Conservation (phyloP, 2,113 vertebrate genomes). For the Saimiri boliviensis region DNA sequence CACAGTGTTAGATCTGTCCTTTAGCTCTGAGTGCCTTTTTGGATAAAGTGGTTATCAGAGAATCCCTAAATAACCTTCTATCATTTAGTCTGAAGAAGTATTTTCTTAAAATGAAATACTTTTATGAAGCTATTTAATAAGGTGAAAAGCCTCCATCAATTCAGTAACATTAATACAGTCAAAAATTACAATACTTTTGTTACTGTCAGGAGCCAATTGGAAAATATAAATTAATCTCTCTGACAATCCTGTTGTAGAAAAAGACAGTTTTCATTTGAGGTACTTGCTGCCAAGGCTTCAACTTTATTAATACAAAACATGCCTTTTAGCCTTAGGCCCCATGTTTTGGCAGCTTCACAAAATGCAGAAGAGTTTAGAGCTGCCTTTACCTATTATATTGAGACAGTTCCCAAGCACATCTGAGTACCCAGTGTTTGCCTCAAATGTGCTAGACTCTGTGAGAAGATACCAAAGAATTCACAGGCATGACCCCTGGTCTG, state of each 20-base stretch:
- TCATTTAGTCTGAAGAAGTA: background rate
- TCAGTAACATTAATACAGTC: conserved; percentile 27
- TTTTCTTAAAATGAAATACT: conserved; percentile 25
- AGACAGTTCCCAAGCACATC: background rate
- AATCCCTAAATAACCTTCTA: conserved; percentile 5
- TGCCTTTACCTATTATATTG: background rate
- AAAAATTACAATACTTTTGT: conserved; percentile 46
- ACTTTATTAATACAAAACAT: conserved; percentile 50
- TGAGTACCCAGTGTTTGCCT: background rate
- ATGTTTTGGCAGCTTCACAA: conserved; percentile 37
- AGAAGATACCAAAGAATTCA: background rate
- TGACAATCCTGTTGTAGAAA: conserved; percentile 11
- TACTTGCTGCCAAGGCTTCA: conserved; percentile 47
- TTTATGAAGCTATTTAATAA: background rate
- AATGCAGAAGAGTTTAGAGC: conserved; percentile 6
- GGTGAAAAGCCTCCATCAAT: conserved; percentile 7
- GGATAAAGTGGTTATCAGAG: background rate
- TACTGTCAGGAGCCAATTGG: background rate
- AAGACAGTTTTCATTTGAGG: conserved; percentile 56
- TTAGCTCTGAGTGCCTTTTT: background rate
- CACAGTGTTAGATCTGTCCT: background rate
- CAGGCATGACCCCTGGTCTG: background rate
- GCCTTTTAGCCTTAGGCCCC: background rate
- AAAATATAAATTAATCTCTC: conserved; percentile 52
- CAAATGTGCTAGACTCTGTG: background rate